Base-by-base conservation (phyloP, 35 echinoderm and acorn worm genomes). In the Heliocidaris tuberculata region DNA sequence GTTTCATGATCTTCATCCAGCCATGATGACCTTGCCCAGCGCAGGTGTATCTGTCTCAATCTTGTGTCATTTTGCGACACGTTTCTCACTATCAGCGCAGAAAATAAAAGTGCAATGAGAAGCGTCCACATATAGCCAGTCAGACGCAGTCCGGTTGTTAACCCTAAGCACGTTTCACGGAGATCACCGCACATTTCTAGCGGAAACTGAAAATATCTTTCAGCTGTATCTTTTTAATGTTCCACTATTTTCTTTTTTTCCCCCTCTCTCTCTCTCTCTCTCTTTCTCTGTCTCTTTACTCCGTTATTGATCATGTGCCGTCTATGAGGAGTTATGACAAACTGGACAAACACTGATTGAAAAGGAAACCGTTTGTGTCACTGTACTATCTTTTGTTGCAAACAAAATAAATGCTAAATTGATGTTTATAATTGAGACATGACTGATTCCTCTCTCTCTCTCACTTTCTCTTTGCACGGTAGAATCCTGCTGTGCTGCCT, bases 371-470 rank as follows among this genome's bases (percentile, higher is more conserved):
- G 65, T 78, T 78, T 78, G 65, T 78, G 65, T 78, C 65, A 78
- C 65, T 78, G 65, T 78, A 78, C 65, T 78, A 78, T 78, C 65
- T 78, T 78, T 78, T 78, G 65, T 78, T 78, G 65, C 21, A 19
- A 78, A 19, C 4, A 78, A 78, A 78, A 78, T 78, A 78, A 78
- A 78, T 78, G 65, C 65, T 78, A 78, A 78, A 78, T 78, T 78
- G 65, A 78, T 78, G 65, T 78, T 78, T 78, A 78, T 78, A 78
- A 78, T 78, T 78, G 65, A 78, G 65, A 78, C 65, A 78, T 78
- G 65, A 19, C 27, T 78, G 65, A 78, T 78, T 78, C 65, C 24
- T 21, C 7, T 24, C 65, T 78, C 15, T 19, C 65, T 78, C 65
- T 56, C 52, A 11, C 52, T 56, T 15, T 12, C 52, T 56, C 52